Percentiles rank a stretch among this genome's conserved stretches.
phyloP scores from a whole-genome alignment of 2,113 vertebrate genomes.

The Dunckerocampus dactyliophorus region DNA sequence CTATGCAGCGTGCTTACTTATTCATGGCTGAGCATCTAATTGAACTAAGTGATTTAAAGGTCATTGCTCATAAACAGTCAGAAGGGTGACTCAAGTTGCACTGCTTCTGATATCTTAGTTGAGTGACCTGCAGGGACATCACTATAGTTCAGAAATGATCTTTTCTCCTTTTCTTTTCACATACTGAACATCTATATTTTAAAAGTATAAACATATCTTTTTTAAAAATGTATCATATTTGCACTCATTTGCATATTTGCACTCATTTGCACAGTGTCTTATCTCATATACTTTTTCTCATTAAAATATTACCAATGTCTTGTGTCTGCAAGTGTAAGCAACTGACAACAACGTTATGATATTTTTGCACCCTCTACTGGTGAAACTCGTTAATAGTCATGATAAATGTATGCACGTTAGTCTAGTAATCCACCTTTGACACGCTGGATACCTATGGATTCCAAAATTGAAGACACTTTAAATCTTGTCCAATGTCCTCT shows the following conservation, averaged over 20 bases:
- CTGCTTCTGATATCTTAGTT: conserved; percentile 5
- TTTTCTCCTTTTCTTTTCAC: too few relatives aligned
- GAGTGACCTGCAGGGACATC: too few relatives aligned
- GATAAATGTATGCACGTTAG: too few relatives aligned
- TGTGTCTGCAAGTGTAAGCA: not conserved
- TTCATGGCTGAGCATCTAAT: conserved; percentile 32
- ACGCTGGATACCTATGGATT: too few relatives aligned
- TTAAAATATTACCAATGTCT: too few relatives aligned
- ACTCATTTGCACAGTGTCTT: not conserved
- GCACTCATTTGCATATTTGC: not conserved
- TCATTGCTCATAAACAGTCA: conserved; percentile 25
- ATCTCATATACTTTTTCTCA: not conserved
- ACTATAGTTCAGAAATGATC: too few relatives aligned
- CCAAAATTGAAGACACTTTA: too few relatives aligned
- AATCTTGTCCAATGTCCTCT: too few relatives aligned
- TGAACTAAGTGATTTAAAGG: conserved; percentile 20
- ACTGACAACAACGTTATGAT: conserved; percentile 2
- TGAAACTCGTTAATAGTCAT: not conserved
- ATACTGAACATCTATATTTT: too few relatives aligned
- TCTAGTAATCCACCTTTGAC: too few relatives aligned
- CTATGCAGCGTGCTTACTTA: conserved; percentile 14
- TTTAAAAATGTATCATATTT: not conserved
- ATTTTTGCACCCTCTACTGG: conserved; percentile 51
- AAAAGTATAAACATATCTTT: not conserved
- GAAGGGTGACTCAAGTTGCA: conserved; percentile 19